Percentiles rank a stretch among this genome's conserved stretches.
These are phyloP conservation scores for Eulithis prunata DNA, from an alignment of 2,888 invertebrate species.

Conservation along the genomic window DNA sequence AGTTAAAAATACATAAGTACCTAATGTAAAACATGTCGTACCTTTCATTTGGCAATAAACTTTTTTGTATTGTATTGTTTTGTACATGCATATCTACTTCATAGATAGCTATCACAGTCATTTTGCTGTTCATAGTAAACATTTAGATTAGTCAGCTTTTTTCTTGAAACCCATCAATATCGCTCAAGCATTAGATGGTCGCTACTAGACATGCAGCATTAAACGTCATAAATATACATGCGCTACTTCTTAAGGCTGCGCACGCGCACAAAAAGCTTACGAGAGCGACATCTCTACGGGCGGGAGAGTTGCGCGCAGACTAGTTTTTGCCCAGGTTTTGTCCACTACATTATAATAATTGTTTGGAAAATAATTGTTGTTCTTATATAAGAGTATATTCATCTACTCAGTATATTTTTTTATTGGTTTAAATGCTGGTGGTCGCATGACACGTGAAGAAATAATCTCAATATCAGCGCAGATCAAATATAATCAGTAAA, in stretches of 20 bases:
- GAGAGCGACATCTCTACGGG: conserved; percentile 60
- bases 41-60: no score
- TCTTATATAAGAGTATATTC: neutral
- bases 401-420: no score
- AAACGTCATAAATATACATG: conserved; percentile 71
- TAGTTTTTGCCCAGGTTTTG: conserved; percentile 52
- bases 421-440: no score
- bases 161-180: conserved; percentile 37
- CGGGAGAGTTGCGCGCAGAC: conserved; percentile 51
- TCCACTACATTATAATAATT: conserved; percentile 18
- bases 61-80: no score
- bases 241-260: conserved; percentile 56
- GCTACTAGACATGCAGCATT: conserved; percentile 55
- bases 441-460: no score
- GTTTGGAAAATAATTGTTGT: conserved; percentile 7
- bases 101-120: neutral
- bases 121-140: conserved; percentile 19
- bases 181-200: conserved; percentile 43
- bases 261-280: conserved; percentile 52
- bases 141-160: conserved; percentile 29
- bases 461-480: no score
- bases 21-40: no score
- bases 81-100: neutral
- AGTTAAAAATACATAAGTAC: no score
- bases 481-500: no score